Evolutionary conservation across 1,140 invertebrate genomes (phyloP), one percentile per base, ranked within the genome.

Genomic region (Drosophila tani): DNA sequence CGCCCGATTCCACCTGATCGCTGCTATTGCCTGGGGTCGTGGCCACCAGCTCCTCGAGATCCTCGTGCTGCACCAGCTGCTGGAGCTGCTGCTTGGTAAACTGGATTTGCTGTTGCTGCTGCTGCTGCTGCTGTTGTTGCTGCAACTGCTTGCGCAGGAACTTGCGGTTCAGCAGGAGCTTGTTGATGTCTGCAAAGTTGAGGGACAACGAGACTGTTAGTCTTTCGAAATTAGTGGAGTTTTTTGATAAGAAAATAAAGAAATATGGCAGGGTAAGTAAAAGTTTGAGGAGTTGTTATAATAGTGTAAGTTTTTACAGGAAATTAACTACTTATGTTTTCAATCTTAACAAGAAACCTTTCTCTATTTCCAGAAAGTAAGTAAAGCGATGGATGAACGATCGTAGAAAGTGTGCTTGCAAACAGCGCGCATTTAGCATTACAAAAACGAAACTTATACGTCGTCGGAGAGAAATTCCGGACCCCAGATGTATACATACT

Each of bases 81-180:
- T 91, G 91, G 27, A 90, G 29, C 57, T 92, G 91, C 38, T 92
- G 91, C 51, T 92, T 91, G 24, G 88, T 90, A 17, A 91, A 71
- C 64, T 91, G 90, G 4, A 91, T 85, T 21, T 91, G 84, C 19
- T 91, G 87, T 51, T 91, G 86, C 2, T 65, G 51, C 62, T 75
- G 75, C 35, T 79, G 62, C 45, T 57, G 49, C 27, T 63, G 70
- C 17, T 83, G 90, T 21, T 76, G 68, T 9, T 74, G 78, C 19
- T 21, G 63, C 41, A 45, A 76, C 59, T 64, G 92, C 65, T 92
- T 92, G 7, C 91, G 88, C 59, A 88, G 76, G 64, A 92, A 84
- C 59, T 92, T 92, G 7, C 91, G 91, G 50, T 91, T 92, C 29
- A 92, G 62, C 64, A 92, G 56, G 46, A 92, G 49, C 46, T 92